A percentile compares a stretch with the other conserved stretches of the same genome.
Conservation (phyloP, 2,888 invertebrate genomes). For the Augochlorella aurata region DNA sequence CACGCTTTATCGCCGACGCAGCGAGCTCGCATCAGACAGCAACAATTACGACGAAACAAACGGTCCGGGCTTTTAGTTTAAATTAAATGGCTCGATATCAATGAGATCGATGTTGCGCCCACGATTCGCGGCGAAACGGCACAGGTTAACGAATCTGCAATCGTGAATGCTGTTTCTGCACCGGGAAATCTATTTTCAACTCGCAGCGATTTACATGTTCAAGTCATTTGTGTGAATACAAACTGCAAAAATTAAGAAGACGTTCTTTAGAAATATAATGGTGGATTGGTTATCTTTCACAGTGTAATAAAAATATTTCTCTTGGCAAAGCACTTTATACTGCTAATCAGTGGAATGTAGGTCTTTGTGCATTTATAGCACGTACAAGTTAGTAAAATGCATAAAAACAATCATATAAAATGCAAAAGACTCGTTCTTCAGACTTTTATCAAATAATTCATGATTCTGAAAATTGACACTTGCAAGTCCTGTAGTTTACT, state of each 20-base stretch:
- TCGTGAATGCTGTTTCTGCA: not conserved
- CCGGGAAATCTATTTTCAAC: not conserved
- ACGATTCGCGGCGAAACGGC: not conserved
- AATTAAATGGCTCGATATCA: constrained; percentile 6
- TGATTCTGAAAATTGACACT: no score
- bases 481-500: no score
- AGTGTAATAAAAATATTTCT: not conserved
- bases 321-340: not conserved
- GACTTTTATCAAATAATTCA: no score
- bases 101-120: constrained; percentile 7
- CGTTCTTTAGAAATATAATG: not conserved
- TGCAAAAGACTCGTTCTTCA: no score
- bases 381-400: no score
- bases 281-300: not conserved
- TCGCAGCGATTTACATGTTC: not conserved
- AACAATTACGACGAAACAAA: constrained; percentile 21
- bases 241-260: not conserved
- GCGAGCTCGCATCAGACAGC: not conserved
- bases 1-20: constrained; percentile 16
- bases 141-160: not conserved
- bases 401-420: no score
- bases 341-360: not conserved
- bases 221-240: not conserved
- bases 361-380: no score
- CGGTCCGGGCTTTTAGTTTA: constrained; percentile 12